Base-by-base conservation (phyloP, 2,888 invertebrate species). In the Caenorhabditis auriculariae region DNA sequence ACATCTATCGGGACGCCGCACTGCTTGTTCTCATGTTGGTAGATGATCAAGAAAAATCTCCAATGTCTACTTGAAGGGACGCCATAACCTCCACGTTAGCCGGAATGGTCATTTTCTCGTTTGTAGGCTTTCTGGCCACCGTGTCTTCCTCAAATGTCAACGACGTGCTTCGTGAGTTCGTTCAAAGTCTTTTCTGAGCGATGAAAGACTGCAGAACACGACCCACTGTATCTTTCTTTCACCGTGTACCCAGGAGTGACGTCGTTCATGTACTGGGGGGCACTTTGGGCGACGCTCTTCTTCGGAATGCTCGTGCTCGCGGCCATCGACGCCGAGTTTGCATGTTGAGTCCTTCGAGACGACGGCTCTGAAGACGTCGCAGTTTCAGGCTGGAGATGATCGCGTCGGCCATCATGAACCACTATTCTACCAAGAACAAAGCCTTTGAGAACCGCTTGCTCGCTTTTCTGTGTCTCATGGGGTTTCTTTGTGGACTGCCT, bases 221-320 rank as follows among this genome's bases (percentile, higher is more conserved):
- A 77, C 28, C 62, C 75, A 1, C 57, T 74, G 1, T 78, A 78
- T 55, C 60, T 79, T 19, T 69, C 76, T 2, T 76, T 76, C 52
- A 74, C 78, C 17, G 74, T 76, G 2, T 77, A 78, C 55, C 79
- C 79, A 3, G 74, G 76, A 2, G 75, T 79, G 21, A 76, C 79
- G 0, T 69, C 72, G 3, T 78, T 74, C 43, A 69, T 79, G 72
- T 58, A 63, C 43, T 74, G 71, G 66, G 79, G 79, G 15, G 66
- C 71, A 9, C 54, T 79, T 12, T 79, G 78, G 79, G 72, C 75
- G 1, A 69, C 70, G 0, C 63, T 79, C 38, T 75, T 79, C 56
- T 76, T 77, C 51, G 71, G 69, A 7, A 74, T 77, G 69, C 52
- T 79, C 28, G 71, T 74, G 7, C 35, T 79, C n/a, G 73, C 76